phyloP scores from a whole-genome alignment of 2,797 vertebrate species.

The Geotrypetes seraphini region DNA sequence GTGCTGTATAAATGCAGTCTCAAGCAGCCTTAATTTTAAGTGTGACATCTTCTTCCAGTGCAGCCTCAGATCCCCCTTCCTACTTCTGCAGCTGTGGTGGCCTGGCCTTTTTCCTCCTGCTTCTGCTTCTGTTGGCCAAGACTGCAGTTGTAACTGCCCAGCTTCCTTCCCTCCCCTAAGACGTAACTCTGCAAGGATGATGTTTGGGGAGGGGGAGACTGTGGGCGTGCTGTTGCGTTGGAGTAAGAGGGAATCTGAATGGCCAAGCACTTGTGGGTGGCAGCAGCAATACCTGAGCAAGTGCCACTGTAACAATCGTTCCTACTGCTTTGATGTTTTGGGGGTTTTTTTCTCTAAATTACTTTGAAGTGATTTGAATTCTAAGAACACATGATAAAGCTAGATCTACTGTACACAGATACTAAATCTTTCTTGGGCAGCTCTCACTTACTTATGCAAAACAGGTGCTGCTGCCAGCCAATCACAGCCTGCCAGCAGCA shows the following conservation, averaged over 20 bases:
- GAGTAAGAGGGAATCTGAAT: neutral
- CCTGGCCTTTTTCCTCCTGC: conserved; percentile 24
- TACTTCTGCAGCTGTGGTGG: conserved; percentile 35
- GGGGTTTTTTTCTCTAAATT: neutral
- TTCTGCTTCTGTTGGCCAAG: too few relatives aligned
- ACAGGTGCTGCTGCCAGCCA: conserved; percentile 38
- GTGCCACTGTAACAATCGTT: conserved; percentile 12
- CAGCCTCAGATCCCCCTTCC: conserved; percentile 4
- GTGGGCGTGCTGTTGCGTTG: conserved; percentile 22
- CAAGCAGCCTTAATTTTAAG: too few relatives aligned
- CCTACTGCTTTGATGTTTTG: neutral
- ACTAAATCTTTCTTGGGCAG: conserved; percentile 18
- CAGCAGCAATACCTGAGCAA: neutral
- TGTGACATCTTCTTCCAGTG: conserved; percentile 5
- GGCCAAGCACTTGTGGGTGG: neutral
- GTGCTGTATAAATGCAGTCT: too few relatives aligned
- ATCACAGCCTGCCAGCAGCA: conserved; percentile 7
- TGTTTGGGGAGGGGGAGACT: conserved; percentile 32
- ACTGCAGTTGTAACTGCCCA: conserved; percentile 33
- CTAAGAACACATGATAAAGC: conserved; percentile 54
- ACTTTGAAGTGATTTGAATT: conserved; percentile 27
- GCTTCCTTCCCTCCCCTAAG: conserved; percentile 28
- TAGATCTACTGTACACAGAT: conserved; percentile 53
- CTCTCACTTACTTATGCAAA: conserved; percentile 42
- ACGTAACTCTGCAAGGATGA: conserved; percentile 35